Evolutionary conservation across 2,888 invertebrate species (phyloP), one percentile per base, ranked within the genome.

Genomic region (Melangyna quadrimaculata): DNA sequence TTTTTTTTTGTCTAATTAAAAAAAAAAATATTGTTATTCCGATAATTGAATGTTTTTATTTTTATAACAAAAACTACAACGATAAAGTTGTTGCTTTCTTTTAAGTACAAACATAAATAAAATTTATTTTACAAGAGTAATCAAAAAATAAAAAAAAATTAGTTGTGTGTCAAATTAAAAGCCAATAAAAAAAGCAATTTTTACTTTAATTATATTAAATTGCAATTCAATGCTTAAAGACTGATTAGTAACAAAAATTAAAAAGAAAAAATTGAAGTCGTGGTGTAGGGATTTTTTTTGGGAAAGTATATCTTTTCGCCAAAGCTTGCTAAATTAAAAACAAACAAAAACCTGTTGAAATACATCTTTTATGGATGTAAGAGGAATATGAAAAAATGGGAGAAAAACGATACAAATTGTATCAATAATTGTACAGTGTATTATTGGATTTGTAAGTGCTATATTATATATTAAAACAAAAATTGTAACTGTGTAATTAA

Each of bases 351-450:
- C 71, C 65, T 67, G 59, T 29, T 57, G 10, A 22, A 43, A 59
- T 8, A 27, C 40, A 40, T 71, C 57, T 29, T 35, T 45, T 19
- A 14, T 35, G 9, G 45, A 55, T 61, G 19, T 61, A 27, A 43
- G 63, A 74, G 27, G 57, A 74, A 73, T 59, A n/a, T 57, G 7
- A 55, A 32, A 45, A 53, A 14, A 57, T 10, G 32, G 7, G 9
- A 24, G 51, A 22, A 43, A 53, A 35, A 71, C 40, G 43, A 51
- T 74, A 57, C n/a, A 57, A 84, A 75, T 65, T 78, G 79, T 79
- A 69, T 75, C 40, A 79, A 73, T 75, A 84, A 73, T 77, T 86
- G 86, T 86, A 77, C 80, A 86, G 77, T 81, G 81, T 86, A 86
- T 81, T 80, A 86, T 80, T 81, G 72, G 57, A 80, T 63, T 73